Evolutionary conservation across 2,113 vertebrate species (phyloP).

Genomic region (Diphyllodes magnificus): DNA sequence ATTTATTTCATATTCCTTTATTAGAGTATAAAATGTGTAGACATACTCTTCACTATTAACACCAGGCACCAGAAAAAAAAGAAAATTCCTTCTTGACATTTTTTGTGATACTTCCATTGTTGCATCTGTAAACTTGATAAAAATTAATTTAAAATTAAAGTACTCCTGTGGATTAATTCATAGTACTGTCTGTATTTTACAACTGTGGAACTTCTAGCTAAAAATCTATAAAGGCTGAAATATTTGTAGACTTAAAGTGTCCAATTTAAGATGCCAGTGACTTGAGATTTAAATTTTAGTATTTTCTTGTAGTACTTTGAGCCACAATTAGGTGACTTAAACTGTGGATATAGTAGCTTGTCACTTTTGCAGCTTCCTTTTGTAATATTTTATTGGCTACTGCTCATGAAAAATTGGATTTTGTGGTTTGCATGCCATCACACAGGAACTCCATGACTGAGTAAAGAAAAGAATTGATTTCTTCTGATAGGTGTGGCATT

Average conservation of each 20-base stretch:
- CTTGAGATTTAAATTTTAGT: neutral
- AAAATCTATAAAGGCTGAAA: neutral
- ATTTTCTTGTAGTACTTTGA: neutral
- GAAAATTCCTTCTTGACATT: neutral
- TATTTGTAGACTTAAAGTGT: neutral
- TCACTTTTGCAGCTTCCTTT: neutral
- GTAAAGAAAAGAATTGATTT: neutral
- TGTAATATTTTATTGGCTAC: neutral
- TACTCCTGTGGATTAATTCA: neutral
- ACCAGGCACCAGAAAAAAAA: neutral
- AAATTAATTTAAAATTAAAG: neutral
- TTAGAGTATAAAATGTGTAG: neutral
- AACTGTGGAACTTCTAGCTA: neutral
- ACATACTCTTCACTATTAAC: neutral
- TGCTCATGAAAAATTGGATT: neutral
- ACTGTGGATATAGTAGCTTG: neutral
- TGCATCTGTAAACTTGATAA: neutral
- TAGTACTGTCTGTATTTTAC: neutral
- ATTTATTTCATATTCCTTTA: neutral
- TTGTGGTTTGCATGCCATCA: neutral
- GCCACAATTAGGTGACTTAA: neutral
- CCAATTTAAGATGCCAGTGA: neutral
- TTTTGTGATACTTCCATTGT: neutral
- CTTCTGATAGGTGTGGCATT: neutral
- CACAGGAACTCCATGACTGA: neutral